Conservation (phyloP, 1,140 invertebrate genomes). For the Rhizoglyphus robini region DNA sequence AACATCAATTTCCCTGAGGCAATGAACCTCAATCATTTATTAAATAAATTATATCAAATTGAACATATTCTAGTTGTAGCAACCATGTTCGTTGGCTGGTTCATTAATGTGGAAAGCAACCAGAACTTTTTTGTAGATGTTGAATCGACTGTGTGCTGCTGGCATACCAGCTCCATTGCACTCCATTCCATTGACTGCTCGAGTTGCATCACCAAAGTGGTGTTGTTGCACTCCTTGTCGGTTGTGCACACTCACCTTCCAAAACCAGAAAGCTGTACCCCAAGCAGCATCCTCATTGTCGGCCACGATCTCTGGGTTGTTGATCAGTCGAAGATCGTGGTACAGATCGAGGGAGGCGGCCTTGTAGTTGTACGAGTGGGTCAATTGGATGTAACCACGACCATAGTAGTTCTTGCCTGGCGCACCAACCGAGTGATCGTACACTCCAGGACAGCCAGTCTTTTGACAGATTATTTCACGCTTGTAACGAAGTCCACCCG, state of each 20-base stretch:
- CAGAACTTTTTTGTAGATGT: background rate
- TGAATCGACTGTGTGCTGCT: background rate
- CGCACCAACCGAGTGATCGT: constrained; percentile 3
- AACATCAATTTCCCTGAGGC: too few species aligned
- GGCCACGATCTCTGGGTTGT: constrained; percentile 22
- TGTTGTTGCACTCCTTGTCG: background rate
- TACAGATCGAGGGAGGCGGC: constrained; percentile 9
- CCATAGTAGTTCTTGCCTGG: constrained; percentile 16
- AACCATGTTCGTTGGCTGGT: background rate
- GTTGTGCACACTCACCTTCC: constrained; percentile 23
- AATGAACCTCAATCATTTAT: too few species aligned
- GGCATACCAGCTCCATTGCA: background rate
- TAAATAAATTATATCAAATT: too few species aligned
- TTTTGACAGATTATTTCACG: constrained; percentile 7
- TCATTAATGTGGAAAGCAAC: background rate
- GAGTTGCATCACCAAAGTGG: constrained; percentile 13
- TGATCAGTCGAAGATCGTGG: constrained; percentile 10
- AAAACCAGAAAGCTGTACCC: constrained; percentile 25
- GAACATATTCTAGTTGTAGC: constrained; percentile 12
- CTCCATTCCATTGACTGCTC: constrained; percentile 11
- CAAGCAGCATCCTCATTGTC: constrained; percentile 22
- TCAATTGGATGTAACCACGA: constrained; percentile 14
- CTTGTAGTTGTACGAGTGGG: constrained; percentile 13
- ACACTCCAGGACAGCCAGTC: constrained; percentile 10
- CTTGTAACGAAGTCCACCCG: constrained; percentile 15